Evolutionary conservation across 2,113 vertebrate genomes (phyloP).

Genomic region (Zosterops borbonicus): DNA sequence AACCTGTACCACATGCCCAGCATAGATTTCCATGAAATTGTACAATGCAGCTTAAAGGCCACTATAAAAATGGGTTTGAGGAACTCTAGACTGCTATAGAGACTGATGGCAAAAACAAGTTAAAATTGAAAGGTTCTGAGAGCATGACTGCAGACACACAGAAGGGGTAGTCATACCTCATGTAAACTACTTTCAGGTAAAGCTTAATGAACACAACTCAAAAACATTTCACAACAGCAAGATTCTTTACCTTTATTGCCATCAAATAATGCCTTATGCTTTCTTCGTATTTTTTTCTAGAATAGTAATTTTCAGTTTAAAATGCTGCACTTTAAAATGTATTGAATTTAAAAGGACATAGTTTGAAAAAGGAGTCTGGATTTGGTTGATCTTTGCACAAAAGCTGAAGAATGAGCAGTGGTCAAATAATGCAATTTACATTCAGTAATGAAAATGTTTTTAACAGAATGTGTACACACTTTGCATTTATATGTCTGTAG

Average conservation of each 20-base stretch:
- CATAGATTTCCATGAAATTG: neutral
- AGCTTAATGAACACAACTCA: neutral
- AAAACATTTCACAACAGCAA: constrained; percentile 3
- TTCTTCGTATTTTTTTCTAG: neutral
- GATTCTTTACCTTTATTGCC: constrained; percentile 16
- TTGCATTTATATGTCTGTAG: constrained; percentile 53
- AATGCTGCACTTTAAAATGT: constrained; percentile 18
- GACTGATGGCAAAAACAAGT: neutral
- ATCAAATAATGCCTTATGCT: constrained; percentile 4
- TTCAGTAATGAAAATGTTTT: constrained; percentile 60
- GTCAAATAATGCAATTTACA: constrained; percentile 49
- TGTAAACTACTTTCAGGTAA: neutral
- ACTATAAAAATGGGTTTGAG: neutral
- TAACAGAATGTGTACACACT: constrained; percentile 56
- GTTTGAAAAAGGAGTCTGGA: neutral
- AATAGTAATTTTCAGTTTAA: neutral
- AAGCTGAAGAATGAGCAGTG: constrained; percentile 12
- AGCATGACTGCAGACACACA: neutral
- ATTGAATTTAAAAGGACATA: neutral
- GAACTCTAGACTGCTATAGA: neutral
- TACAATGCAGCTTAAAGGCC: neutral
- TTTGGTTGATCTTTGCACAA: constrained; percentile 19
- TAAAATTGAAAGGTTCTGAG: neutral
- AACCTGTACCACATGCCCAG: neutral
- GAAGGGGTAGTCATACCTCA: neutral